Base-by-base conservation (phyloP, 2,113 vertebrate species). In the Talpa occidentalis region DNA sequence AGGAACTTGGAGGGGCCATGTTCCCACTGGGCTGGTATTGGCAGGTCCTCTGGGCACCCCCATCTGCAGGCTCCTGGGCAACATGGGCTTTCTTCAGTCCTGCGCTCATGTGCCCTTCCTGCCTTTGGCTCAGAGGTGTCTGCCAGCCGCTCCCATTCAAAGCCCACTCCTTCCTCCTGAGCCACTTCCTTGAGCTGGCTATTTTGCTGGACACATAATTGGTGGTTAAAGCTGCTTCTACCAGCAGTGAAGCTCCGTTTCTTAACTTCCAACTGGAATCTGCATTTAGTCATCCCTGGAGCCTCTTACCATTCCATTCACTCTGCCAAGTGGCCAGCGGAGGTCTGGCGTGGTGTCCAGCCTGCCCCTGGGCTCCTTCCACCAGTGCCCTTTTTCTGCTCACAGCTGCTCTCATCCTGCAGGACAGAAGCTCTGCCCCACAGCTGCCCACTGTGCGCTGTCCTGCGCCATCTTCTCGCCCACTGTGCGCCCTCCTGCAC, bases 1-100 rank as follows among this genome's bases (percentile, higher is more conserved):
- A 22, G 35, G 67, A 24, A 10, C 24, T 40, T 47, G 32, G 6
- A 37, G 28, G 37, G 52, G 35, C 30, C n/a, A 6, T 17, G 32
- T 5, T 7, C 59, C n/a, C 10, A 3, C 59, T 7, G 37, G 7
- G 8, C 59, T 44, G 40, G 44, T n/a, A 2, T 6, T 10, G 0
- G 40, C 2, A 12, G 70, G 21, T 19, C 2, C 0, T 28, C 30
- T 35, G 8, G 90, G 35, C 7, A 22, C 26, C 1, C 10, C 28
- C 12, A 9, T 30, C 16, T 40, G 47, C 2, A 8, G 42, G 10
- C 56, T 52, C 24, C 14, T 26, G 67, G 60, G 64, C 37, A 37
- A 42, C 24, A 9, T 15, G 67, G 60, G 64, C 37, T 83, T 54
- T 59, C 28, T 15, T 42, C 66, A 79, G 32, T 8, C 21, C 67